phyloP scores from a whole-genome alignment of 2,797 vertebrate genomes.

The Nasua narica region DNA sequence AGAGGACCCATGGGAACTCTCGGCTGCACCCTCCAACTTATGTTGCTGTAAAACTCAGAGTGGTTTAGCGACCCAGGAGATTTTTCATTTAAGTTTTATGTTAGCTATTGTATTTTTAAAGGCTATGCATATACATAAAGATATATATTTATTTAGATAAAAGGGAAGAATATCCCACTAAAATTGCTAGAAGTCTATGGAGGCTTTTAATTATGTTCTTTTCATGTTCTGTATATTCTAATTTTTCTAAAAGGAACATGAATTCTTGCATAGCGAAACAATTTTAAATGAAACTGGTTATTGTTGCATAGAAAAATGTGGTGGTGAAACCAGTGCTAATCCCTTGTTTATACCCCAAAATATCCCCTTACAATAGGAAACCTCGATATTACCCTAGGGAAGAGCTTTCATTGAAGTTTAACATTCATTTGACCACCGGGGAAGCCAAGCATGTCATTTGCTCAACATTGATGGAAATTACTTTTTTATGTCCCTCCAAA shows the following conservation, averaged over 20 bases:
- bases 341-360: background rate
- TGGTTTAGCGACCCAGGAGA: background rate
- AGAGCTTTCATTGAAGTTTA: background rate
- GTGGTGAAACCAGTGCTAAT: background rate
- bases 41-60: background rate
- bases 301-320: background rate
- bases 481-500: background rate
- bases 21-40: conserved; percentile 14
- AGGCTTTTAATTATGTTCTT: background rate
- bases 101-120: conserved; percentile 34
- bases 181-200: background rate
- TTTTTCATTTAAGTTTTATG: conserved; percentile 47
- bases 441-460: background rate
- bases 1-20: background rate
- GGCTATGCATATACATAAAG: background rate
- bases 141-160: background rate
- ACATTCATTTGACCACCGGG: background rate
- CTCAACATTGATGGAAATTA: background rate
- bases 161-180: background rate
- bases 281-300: background rate
- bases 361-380: background rate
- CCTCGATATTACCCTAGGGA: background rate
- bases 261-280: background rate
- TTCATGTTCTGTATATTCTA: background rate
- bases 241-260: background rate